phyloP scores from a whole-genome alignment of 2,797 vertebrate genomes.

The Sciurus vulgaris region DNA sequence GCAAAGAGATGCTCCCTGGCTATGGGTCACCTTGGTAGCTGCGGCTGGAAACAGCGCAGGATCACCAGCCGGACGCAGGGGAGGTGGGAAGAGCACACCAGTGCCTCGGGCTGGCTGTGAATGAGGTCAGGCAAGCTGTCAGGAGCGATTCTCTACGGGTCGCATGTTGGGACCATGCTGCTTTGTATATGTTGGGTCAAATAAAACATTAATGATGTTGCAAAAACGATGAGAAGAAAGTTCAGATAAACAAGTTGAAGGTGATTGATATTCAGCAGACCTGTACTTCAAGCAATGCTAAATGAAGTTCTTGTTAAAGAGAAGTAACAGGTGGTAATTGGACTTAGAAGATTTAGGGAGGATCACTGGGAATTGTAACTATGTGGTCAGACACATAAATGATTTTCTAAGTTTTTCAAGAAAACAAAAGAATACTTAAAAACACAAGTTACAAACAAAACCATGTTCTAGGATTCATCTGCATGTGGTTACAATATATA shows the following conservation, averaged over 20 bases:
- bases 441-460: neutral
- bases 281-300: neutral
- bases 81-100: too few relatives aligned
- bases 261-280: neutral
- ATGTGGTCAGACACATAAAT: neutral
- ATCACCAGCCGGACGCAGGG: neutral
- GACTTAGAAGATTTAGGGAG: neutral
- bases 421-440: neutral
- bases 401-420: neutral
- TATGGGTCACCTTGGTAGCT: neutral
- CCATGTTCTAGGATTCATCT: neutral
- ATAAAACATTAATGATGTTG: neutral
- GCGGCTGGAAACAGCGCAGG: fast-evolving
- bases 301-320: neutral
- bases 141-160: neutral
- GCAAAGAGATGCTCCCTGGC: neutral
- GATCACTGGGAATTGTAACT: too few relatives aligned
- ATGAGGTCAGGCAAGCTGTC: neutral
- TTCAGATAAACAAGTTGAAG: neutral
- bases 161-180: neutral
- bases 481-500: too few relatives aligned
- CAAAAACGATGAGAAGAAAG: neutral
- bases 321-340: neutral
- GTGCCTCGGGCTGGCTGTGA: neutral
- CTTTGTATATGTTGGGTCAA: neutral